Base-by-base conservation (phyloP, 2,888 invertebrate genomes). In the Serripes groenlandicus region DNA sequence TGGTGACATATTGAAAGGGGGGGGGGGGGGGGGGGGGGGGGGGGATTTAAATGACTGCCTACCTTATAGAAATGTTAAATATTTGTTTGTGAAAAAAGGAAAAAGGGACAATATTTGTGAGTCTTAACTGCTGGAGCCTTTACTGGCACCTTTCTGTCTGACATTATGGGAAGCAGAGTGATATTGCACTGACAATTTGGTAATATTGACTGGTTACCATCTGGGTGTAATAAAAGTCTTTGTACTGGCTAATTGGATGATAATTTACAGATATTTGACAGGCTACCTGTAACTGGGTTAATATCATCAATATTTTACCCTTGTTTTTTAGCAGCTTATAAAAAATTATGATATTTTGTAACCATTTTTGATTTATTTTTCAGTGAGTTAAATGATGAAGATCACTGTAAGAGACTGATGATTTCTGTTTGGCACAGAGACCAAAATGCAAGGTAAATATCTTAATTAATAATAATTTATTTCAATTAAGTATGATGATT, bases 361-460 rank as follows among this genome's bases (percentile, higher is more conserved):
- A 42, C 18, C 18, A 15, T 42, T 42, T 42, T 42, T 42, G 11
- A 15, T 42, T 42, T 42, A 18, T 49, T 49, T 90, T 89, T 23
- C 91, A 94, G 93, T 90, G 93, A 94, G 77, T 76, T 94, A 49
- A 84, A 92, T 42, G 91, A 92, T 30, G 93, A 93, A 75, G 94
- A 94, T 64, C 87, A 89, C 23, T 83, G 85, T 64, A 94, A 94
- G 71, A 81, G 94, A 42, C 75, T 94, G 18, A 86, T 92, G 62
- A 87, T 94, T 5, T 93, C 93, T 69, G 89, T 93, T 1, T 94
- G 93, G 93, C 91, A 94, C 81, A 88, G 89, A 72, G 92, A 92
- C 66, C 83, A 84, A 21, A 73, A 78, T 42, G 89, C 88, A 69
- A 90, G 91, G 93, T 92, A 89, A 88, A 85, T 87, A 23, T 18